Percentiles rank a stretch among this genome's conserved stretches.
phyloP scores from a whole-genome alignment of 2,113 vertebrate species.

The Strigops habroptila region DNA sequence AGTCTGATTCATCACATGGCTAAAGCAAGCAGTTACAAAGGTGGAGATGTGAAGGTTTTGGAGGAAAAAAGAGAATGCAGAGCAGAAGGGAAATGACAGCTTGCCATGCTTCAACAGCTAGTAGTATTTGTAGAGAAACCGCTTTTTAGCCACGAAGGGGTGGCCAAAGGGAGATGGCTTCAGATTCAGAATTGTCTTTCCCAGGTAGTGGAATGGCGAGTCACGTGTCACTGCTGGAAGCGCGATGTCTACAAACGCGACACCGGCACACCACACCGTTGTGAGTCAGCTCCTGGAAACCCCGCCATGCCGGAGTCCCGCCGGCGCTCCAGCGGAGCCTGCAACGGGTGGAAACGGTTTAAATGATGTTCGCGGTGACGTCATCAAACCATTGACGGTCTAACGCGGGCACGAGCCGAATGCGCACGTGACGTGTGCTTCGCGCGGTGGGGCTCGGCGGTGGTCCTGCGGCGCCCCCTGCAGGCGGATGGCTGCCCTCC shows the following conservation, averaged over 20 bases:
- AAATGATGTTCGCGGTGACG: neutral
- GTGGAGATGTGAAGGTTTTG: neutral
- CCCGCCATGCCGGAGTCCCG: neutral
- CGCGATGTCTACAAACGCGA: neutral
- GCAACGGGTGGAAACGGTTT: neutral
- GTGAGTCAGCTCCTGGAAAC: neutral
- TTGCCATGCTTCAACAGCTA: fast-evolving
- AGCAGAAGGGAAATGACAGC: neutral
- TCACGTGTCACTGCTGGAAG: neutral
- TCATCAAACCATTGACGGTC: neutral
- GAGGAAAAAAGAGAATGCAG: neutral
- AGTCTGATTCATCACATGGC: neutral
- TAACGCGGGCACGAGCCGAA: neutral
- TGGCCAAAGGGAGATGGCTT: neutral
- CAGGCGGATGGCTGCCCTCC: neutral
- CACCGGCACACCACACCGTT: neutral
- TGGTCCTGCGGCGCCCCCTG: constrained; percentile 24
- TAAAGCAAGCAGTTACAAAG: neutral
- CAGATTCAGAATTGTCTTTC: neutral
- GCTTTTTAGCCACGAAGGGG: neutral
- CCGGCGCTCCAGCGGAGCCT: neutral
- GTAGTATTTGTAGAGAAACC: neutral
- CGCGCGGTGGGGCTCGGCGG: neutral
- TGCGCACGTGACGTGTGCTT: too few species aligned
- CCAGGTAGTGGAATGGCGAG: neutral